Conservation (phyloP, 2,113 vertebrate genomes). For the Nibea coibor region DNA sequence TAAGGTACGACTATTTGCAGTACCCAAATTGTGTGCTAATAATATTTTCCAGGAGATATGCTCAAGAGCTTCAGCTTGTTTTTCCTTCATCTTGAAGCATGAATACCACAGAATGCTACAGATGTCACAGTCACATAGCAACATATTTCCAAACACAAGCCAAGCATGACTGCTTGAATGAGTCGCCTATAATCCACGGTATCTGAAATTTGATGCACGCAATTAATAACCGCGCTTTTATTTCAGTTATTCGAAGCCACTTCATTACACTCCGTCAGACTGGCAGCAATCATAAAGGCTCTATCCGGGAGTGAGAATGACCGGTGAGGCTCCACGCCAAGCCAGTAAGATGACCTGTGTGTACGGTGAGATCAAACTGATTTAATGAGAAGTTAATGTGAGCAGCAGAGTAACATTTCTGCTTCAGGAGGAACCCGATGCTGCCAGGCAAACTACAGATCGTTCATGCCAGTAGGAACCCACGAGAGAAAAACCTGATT, state of each 20-base stretch:
- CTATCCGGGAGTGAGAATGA: not conserved
- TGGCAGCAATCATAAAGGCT: not conserved
- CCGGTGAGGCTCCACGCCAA: slow-evolving; percentile 11
- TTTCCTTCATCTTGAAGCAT: not conserved
- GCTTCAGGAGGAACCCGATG: slow-evolving; percentile 56
- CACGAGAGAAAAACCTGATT: slow-evolving; percentile 64
- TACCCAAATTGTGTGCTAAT: not conserved
- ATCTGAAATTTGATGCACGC: not conserved
- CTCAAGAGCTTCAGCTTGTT: not conserved
- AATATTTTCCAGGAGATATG: not conserved
- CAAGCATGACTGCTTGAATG: not conserved
- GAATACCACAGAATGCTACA: not conserved
- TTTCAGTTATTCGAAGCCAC: not conserved
- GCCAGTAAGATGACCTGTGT: slow-evolving; percentile 11
- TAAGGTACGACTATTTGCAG: not conserved
- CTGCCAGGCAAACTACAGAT: slow-evolving; percentile 50
- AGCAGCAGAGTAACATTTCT: slow-evolving; percentile 40
- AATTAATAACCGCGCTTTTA: not conserved
- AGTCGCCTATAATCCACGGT: not conserved
- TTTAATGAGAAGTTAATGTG: slow-evolving; percentile 49
- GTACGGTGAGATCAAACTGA: slow-evolving; percentile 24
- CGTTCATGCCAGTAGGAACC: slow-evolving; percentile 44
- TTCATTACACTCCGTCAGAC: not conserved
- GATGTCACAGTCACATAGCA: not conserved
- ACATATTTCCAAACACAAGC: not conserved